Conservation (phyloP, 1,140 invertebrate genomes). For the Caligus rogercresseyi region DNA sequence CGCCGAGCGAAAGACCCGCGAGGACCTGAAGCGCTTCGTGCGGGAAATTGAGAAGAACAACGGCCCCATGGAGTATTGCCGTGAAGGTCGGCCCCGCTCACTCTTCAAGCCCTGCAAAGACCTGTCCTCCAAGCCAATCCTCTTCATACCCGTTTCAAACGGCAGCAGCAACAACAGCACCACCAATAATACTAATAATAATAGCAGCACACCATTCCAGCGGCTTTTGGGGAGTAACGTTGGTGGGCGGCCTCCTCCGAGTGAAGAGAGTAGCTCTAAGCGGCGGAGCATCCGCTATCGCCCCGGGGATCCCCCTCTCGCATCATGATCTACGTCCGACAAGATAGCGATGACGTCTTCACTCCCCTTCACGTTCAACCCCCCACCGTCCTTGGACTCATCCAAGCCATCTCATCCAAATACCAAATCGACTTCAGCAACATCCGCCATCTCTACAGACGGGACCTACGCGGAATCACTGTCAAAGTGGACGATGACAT, state of each 20-base stretch:
- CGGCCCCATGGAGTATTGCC: background rate
- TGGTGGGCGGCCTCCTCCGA: too few relatives aligned
- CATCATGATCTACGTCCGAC: conserved; percentile 89
- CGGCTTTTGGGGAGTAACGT: too few relatives aligned
- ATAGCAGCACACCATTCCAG: too few relatives aligned
- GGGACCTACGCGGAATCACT: background rate
- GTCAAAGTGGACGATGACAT: conserved; percentile 99
- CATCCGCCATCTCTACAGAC: conserved; percentile 5
- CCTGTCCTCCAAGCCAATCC: background rate
- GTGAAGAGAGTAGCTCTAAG: too few relatives aligned
- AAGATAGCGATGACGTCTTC: conserved; percentile 84
- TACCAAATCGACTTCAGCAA: conserved; percentile 8
- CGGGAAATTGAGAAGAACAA: background rate
- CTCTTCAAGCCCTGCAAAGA: background rate
- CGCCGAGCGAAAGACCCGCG: conserved; percentile 12
- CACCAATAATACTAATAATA: too few relatives aligned
- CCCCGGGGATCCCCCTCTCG: conserved; percentile 35
- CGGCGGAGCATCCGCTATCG: background rate
- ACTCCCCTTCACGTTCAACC: conserved; percentile 87
- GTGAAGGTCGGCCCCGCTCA: background rate
- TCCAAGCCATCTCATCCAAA: conserved; percentile 66
- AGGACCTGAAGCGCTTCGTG: background rate
- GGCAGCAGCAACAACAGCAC: background rate
- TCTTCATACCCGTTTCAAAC: background rate
- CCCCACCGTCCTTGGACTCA: conserved; percentile 70